Evolutionary conservation across 2,888 invertebrate genomes (phyloP), one percentile per base, ranked within the genome.

Genomic region (Graphium colonna): DNA sequence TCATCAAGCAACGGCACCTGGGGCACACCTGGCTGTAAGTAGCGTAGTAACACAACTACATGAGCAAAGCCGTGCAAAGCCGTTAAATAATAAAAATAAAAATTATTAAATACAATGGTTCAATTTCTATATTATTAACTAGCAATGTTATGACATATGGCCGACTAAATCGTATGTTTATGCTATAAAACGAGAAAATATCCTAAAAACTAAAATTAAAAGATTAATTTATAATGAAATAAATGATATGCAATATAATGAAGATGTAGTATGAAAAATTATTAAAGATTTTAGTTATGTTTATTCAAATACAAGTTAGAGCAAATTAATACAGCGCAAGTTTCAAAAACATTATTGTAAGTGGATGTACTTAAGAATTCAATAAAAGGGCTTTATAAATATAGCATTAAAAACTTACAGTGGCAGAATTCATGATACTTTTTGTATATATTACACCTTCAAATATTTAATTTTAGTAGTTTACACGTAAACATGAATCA

Each of bases 1-100:
- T 96, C 96, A 67, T 95, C 95, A 71, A 96, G 91, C 68, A 96
- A 88, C 74, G 97, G 95, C 90, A 95, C 94, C 96, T 96, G 88
- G 51, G 91, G 91, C 85, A 89, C 84, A 85, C 79, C 81, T 56
- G 87, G 85, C 87, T 89, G 89, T 89, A 87, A 89, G 73, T 83
- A 71, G 70, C 65, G 76, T 57, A 60, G 70, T 64, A 63, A 78
- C 64, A 70, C 61, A 61, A 69, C 89, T 86, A 85, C 75, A 62
- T 84, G 71, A 87, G 77, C 73, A 65, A 86, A 88, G 89, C 89
- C 88, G 80, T 85, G 88, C 89, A 82, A 86, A 88, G 88, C 83
- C 57, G 60, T 52, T 47, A 10, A 1, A 26, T 18, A n/a, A n/a
- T 40, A n/a, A 17, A 16, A n/a, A 21, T 3, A 3, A 5, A 21